Evolutionary conservation across 2,888 invertebrate genomes (phyloP), one percentile per base, ranked within the genome.

Genomic region (Chromoteleia sp.): DNA sequence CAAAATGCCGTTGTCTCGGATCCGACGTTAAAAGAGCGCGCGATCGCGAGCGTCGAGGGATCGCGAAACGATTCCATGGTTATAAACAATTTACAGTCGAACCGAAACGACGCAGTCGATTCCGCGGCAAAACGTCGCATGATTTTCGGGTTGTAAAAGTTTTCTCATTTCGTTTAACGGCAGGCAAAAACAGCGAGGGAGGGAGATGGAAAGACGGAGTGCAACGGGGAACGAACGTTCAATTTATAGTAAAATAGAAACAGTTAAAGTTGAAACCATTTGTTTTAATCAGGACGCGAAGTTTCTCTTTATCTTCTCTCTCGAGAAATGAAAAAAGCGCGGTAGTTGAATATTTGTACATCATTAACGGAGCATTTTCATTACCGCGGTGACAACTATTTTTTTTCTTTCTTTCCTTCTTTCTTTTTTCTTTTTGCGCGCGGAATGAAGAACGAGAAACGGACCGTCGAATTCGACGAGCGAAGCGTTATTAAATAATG

Each of bases 251-350:
- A 54, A 63, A 73, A 52, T 54, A 36, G 41, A 33, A 52, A 54
- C 43, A 43, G 33, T 52, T 41, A 30, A 54, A 61, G 63, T 73
- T 36, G 50, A 45, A 48, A 56, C 54, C 33, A 61, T 61, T 65
- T 65, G 65, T 65, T 74, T 74, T 74, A 73, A 73, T 73, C 71
- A 52, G 52, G n/a, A 59, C 33, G 36, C n/a, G 19, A 48, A 48
- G 36, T 70, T 71, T 70, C 33, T 21, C 36, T 45, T n/a, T n/a
- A n/a, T n/a, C n/a, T n/a, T n/a, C n/a, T n/a, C n/a, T n/a, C n/a
- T n/a, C n/a, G n/a, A n/a, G 6, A 30, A 25, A 15, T 15, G 15
- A 39, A 1, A 12, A 39, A 12, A 25, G 2, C 25, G 21, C 0
- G n/a, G 14, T 7, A 25, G 45, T 36, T 56, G 30, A 21, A 56